phyloP scores from a whole-genome alignment of 2,797 vertebrate genomes.

The Takifugu rubripes region DNA sequence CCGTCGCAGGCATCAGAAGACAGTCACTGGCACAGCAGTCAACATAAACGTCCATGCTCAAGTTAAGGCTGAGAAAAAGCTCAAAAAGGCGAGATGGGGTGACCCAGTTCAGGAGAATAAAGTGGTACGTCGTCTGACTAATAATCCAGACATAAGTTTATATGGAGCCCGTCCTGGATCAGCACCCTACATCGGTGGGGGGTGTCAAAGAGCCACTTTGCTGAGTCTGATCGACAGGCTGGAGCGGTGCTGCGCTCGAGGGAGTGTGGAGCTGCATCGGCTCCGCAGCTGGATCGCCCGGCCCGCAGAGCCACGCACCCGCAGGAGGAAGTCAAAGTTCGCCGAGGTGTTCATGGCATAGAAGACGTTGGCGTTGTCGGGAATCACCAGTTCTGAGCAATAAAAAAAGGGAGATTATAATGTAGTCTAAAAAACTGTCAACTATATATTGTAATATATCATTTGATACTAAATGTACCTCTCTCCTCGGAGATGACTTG shows the following conservation, averaged over 20 bases:
- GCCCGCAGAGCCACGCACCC: constrained; percentile 71
- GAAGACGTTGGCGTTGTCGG: constrained; percentile 89
- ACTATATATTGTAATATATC: too few species aligned
- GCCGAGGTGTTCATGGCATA: constrained; percentile 94
- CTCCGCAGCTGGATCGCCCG: constrained; percentile 77
- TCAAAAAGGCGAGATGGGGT: neutral
- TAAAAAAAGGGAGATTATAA: neutral
- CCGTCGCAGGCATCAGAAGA: constrained; percentile 28
- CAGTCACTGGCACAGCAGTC: constrained; percentile 51
- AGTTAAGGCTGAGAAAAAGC: constrained; percentile 25
- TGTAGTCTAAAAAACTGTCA: too few species aligned
- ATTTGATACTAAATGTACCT: constrained; percentile 69
- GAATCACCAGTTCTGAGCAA: constrained; percentile 85
- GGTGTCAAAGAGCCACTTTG: constrained; percentile 83
- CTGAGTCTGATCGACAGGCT: constrained; percentile 82
- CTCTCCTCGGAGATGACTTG: constrained; percentile 92
- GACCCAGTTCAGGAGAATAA: constrained; percentile 30
- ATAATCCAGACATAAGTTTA: constrained; percentile 4
- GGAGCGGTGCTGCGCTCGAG: constrained; percentile 76
- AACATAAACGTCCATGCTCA: constrained; percentile 28
- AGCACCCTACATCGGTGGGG: neutral
- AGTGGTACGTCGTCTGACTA: constrained; percentile 7
- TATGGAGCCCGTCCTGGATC: constrained; percentile 6
- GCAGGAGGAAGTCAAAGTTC: constrained; percentile 90
- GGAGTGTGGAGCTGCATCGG: constrained; percentile 79